Evolutionary conservation across 2,888 invertebrate species (phyloP).

Genomic region (Eugnorisma glareosa): DNA sequence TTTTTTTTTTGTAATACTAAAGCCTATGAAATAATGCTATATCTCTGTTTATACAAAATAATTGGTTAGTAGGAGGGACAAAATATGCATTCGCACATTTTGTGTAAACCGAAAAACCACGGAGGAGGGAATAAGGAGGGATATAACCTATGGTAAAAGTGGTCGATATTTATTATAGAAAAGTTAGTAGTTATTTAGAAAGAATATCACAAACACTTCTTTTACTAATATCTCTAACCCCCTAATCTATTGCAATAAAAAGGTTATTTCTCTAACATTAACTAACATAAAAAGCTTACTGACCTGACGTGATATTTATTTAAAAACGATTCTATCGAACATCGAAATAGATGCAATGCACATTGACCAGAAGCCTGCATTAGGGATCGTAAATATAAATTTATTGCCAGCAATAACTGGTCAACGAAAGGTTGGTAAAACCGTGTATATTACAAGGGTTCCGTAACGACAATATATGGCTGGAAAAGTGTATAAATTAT

Average conservation of each 20-base stretch:
- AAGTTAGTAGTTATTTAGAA: neutral
- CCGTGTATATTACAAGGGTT: slow-evolving; percentile 58
- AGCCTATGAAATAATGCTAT: too few relatives aligned
- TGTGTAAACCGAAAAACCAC: too few relatives aligned
- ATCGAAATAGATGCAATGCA: slow-evolving; percentile 73
- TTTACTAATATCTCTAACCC: neutral
- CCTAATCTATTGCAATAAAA: slow-evolving; percentile 21
- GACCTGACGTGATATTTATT: slow-evolving; percentile 68
- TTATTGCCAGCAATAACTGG: slow-evolving; percentile 81
- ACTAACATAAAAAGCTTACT: slow-evolving; percentile 5
- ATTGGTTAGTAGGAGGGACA: too few relatives aligned
- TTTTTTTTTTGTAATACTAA: too few relatives aligned
- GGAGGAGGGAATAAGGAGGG: too few relatives aligned
- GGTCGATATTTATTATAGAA: too few relatives aligned
- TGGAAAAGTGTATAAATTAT: slow-evolving; percentile 48
- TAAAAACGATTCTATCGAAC: slow-evolving; percentile 71
- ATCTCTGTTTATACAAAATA: too few relatives aligned
- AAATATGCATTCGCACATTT: too few relatives aligned
- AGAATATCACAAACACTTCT: neutral
- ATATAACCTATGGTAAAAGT: too few relatives aligned
- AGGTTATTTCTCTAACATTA: neutral
- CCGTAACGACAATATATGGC: slow-evolving; percentile 58
- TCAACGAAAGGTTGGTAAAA: slow-evolving; percentile 66
- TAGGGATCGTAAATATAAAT: slow-evolving; percentile 85
- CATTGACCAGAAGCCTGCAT: slow-evolving; percentile 79